Percentiles rank a stretch among this genome's conserved stretches.
Conservation (phyloP, 2,797 vertebrate genomes). For the Echiichthys vipera region DNA sequence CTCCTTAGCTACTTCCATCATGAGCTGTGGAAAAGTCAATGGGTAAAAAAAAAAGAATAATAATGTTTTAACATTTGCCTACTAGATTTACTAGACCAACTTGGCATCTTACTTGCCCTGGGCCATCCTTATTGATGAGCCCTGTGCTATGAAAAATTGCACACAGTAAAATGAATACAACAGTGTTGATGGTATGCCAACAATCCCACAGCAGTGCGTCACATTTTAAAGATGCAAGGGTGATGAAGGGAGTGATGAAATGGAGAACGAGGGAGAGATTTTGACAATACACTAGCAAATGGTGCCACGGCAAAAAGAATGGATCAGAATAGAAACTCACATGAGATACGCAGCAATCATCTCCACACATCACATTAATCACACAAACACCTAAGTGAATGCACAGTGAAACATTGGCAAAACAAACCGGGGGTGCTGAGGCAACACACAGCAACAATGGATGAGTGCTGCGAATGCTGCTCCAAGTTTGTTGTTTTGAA, state of each 20-base stretch:
- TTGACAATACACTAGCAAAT: background rate
- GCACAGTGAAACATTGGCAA: background rate
- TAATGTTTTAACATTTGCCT: no score
- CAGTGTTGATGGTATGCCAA: background rate
- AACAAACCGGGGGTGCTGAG: conserved; percentile 9
- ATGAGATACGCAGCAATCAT: background rate
- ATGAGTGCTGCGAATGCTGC: conserved; percentile 3
- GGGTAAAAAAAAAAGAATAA: no score
- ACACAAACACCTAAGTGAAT: conserved; percentile 3
- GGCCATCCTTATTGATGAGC: no score
- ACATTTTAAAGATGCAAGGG: background rate
- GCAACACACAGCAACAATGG: conserved; percentile 4
- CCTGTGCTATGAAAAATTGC: background rate
- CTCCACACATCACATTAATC: conserved; percentile 6
- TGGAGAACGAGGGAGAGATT: background rate
- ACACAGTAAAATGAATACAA: background rate
- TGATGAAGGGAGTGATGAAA: background rate
- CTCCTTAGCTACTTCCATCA: no score
- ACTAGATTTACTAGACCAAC: no score
- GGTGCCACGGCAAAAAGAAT: background rate
- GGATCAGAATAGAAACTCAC: background rate
- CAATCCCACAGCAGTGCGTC: background rate
- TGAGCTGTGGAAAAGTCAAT: no score
- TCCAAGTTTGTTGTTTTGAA: background rate
- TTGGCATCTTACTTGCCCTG: no score